Base-by-base conservation (phyloP, 2,797 vertebrate genomes). In the Lithobates sylvaticus region DNA sequence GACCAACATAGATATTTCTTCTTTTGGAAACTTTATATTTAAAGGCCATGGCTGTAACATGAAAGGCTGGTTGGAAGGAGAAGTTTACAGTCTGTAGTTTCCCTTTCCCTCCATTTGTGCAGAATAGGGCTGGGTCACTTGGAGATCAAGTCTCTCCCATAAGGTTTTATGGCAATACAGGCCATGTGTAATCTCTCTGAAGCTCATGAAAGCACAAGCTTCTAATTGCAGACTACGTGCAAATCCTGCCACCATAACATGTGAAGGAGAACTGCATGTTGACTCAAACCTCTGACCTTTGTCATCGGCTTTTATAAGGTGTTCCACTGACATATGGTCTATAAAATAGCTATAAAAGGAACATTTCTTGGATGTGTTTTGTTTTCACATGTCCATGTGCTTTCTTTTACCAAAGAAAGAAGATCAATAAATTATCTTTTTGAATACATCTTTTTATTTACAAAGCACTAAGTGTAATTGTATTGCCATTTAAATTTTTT, bases 161-260 rank as follows among this genome's bases (percentile, higher is more conserved):
- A 72, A 70, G 47, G 50, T 73, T 74, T 82, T 82, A 82, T 82
- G 61, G 80, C 80, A 27, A 23, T 21, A 13, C 44, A 36, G 68
- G 69, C 70, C 80, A 72, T 82, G 69, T 82, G 80, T 82, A 73
- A 74, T 65, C 54, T 82, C 80, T 82, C 54, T 44, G 7, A 26
- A 16, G 65, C 65, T 61, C 77, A 79, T 79, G 77, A 79, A 79
- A 79, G 77, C 77, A 67, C 77, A 69, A 65, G 76, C 32, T 23
- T 26, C 76, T 78, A 78, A 78, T 78, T 71, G 44, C 78, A 81
- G 68, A 81, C 78, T 81, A 81, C 36, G 78, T 81, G 68, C 78
- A 81, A 81, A 81, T 81, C 78, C 44, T 58, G 78, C 68, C 78
- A 70, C 78, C 78, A 71, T 54, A 71, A 54, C 78, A 81, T 81